phyloP scores from a whole-genome alignment of 2,113 vertebrate genomes.

The Dermatemys mawii region DNA sequence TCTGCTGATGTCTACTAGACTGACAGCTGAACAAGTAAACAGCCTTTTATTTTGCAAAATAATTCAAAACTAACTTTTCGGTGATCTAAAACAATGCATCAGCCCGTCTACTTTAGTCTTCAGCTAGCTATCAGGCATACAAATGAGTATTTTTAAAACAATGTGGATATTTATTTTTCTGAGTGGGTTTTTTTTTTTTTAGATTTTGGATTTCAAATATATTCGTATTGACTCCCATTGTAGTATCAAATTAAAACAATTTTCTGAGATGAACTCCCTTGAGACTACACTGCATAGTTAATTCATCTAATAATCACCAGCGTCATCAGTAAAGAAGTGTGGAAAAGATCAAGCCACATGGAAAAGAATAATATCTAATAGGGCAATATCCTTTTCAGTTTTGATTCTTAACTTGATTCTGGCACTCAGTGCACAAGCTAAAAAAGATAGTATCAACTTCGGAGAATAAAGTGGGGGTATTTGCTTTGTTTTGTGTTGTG shows the following conservation, averaged over 20 bases:
- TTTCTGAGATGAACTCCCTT: not conserved
- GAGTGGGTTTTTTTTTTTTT: not conserved
- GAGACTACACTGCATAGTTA: not conserved
- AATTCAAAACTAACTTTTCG: not conserved
- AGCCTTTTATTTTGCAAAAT: slow-evolving; percentile 3
- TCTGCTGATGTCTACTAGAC: too few species aligned
- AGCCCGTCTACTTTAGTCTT: not conserved
- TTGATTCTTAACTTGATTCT: not conserved
- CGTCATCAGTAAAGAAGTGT: not conserved
- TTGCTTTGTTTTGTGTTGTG: not conserved
- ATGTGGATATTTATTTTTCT: not conserved
- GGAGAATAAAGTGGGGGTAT: not conserved
- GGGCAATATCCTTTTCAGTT: not conserved
- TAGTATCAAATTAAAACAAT: not conserved
- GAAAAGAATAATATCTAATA: not conserved
- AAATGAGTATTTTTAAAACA: not conserved
- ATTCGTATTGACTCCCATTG: not conserved
- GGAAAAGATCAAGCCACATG: not conserved
- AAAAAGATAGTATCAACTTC: not conserved
- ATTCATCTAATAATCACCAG: not conserved
- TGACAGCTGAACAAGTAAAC: too few species aligned
- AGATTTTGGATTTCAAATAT: not conserved
- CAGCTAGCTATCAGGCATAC: not conserved
- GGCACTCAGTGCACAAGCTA: not conserved
- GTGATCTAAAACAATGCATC: not conserved